These are phyloP conservation scores for Heliconius congener DNA, from an alignment of 1,140 invertebrate species.

Conservation along the genomic window DNA sequence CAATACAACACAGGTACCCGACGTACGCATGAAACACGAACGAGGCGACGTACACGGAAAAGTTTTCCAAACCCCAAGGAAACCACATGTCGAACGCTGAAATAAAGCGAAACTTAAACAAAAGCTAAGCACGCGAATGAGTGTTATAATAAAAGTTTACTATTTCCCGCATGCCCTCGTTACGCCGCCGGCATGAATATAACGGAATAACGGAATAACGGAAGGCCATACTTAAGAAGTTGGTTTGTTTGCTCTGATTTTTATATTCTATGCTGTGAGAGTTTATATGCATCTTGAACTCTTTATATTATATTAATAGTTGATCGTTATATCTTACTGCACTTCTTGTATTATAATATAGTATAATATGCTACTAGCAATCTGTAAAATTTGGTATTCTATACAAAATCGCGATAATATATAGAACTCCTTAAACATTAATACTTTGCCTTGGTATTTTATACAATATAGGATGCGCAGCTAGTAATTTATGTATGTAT, in stretches of 20 bases:
- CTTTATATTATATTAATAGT: neutral
- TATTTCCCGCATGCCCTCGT: slow-evolving; percentile 25
- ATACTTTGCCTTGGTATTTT: too few species aligned
- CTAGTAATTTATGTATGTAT: too few species aligned
- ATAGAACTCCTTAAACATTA: too few species aligned
- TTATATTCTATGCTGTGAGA: slow-evolving; percentile 11
- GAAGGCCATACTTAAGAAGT: slow-evolving; percentile 19
- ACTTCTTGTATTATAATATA: too few species aligned
- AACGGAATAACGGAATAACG: neutral
- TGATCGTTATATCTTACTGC: neutral
- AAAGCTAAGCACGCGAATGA: slow-evolving; percentile 37
- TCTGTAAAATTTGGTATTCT: too few species aligned
- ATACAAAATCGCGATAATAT: too few species aligned
- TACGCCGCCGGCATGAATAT: slow-evolving; percentile 19
- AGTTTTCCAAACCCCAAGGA: slow-evolving; percentile 67
- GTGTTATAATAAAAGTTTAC: slow-evolving; percentile 28
- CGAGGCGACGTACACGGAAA: slow-evolving; percentile 56
- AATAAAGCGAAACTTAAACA: slow-evolving; percentile 48
- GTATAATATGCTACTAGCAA: too few species aligned
- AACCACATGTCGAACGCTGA: slow-evolving; percentile 76
- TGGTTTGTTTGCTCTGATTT: slow-evolving; percentile 22
- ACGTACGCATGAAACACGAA: slow-evolving; percentile 64
- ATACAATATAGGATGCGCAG: too few species aligned
- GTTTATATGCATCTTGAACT: neutral
- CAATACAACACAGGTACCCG: slow-evolving; percentile 63